Conservation (phyloP, 2,797 vertebrate species). For the Crocidura indochinensis region DNA sequence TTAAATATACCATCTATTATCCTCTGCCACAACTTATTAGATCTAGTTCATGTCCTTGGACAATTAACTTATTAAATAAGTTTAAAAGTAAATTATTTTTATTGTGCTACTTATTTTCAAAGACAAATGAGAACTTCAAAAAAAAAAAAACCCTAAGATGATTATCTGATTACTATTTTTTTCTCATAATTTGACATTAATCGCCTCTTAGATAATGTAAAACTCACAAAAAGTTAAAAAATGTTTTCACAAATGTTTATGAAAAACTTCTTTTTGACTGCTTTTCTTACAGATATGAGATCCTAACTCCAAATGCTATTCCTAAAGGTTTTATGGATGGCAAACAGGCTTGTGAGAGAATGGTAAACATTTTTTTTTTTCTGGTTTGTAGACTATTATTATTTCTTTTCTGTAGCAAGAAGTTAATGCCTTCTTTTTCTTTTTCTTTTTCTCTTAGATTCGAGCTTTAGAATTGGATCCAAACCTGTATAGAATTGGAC, state of each 20-base stretch:
- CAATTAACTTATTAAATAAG: not conserved
- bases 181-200: not conserved
- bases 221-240: not conserved
- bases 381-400: not conserved
- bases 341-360: constrained; percentile 98
- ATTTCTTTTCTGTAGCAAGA: not conserved
- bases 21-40: not conserved
- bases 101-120: constrained; percentile 35
- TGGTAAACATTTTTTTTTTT: constrained; percentile 91
- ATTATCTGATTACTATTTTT: not conserved
- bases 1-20: not conserved
- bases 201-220: not conserved
- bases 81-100: not conserved
- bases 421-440: not conserved
- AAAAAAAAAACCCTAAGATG: not conserved
- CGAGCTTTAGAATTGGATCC: constrained; percentile 96
- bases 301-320: constrained; percentile 98
- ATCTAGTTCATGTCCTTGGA: not conserved
- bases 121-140: constrained; percentile 8
- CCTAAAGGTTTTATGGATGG: constrained; percentile 99
- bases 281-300: constrained; percentile 94
- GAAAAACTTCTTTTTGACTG: constrained; percentile 48
- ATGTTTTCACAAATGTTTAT: not conserved
- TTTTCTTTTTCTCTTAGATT: constrained; percentile 90
- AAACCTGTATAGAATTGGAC: constrained; percentile 97